Conservation (phyloP, 1,140 invertebrate species). For the Papilio aristodemus region DNA sequence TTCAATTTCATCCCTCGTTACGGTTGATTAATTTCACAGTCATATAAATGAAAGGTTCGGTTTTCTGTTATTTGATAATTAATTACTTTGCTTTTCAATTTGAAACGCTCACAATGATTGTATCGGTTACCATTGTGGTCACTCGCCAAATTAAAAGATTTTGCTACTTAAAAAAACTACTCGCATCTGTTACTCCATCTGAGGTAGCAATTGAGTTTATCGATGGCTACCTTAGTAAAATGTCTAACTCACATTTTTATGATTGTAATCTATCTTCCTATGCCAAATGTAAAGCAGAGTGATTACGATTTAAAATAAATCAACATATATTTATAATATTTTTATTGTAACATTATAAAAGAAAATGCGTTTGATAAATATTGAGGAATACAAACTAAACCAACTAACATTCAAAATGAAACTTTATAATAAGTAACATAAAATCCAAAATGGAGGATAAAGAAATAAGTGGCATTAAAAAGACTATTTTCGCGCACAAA, state of each 20-base stretch:
- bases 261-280: too few species aligned
- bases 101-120: background rate
- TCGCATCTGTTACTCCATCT: background rate
- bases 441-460: background rate
- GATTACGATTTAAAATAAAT: too few species aligned
- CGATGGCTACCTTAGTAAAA: too few species aligned
- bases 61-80: slow-evolving; percentile 27
- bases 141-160: too few species aligned
- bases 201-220: too few species aligned
- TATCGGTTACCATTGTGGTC: slow-evolving; percentile 1
- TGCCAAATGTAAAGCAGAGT: too few species aligned
- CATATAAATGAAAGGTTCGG: slow-evolving; percentile 29
- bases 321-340: too few species aligned
- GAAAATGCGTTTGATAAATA: background rate
- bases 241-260: too few species aligned
- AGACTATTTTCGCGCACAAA: slow-evolving; percentile 28
- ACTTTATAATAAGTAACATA: background rate
- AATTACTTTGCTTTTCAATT: slow-evolving; percentile 28
- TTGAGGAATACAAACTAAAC: background rate
- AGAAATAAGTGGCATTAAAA: slow-evolving; percentile 24
- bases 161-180: too few species aligned
- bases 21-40: slow-evolving; percentile 31
- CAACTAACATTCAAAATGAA: background rate
- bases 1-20: slow-evolving; percentile 21
- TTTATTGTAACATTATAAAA: background rate